These are phyloP conservation scores for Dendrolimus houi DNA, from an alignment of 2,888 invertebrate species.

Conservation along the genomic window DNA sequence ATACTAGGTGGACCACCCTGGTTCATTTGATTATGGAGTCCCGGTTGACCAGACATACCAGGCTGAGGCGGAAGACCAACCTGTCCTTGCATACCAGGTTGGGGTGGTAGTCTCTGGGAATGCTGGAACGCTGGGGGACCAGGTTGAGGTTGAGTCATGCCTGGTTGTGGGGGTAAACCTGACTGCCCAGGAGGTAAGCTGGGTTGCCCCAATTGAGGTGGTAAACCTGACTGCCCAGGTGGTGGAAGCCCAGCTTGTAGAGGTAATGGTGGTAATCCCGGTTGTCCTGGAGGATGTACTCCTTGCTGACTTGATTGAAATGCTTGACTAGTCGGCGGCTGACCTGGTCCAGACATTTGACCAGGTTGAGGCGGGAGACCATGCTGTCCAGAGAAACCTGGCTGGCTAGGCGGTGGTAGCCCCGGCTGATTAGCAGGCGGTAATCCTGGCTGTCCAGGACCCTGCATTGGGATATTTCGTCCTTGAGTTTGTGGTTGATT, in stretches of 20 bases:
- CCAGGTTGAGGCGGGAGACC: slow-evolving; percentile 3
- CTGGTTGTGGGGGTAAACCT: slow-evolving; percentile 8
- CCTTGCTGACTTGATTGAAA: slow-evolving; percentile 11
- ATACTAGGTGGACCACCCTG: background rate
- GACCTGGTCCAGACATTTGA: slow-evolving; percentile 1
- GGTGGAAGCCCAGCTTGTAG: slow-evolving; percentile 10
- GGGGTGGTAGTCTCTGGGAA: slow-evolving; percentile 17
- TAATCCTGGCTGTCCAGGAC: background rate
- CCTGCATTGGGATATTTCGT: background rate
- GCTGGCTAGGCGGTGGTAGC: slow-evolving; percentile 13
- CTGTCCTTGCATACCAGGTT: slow-evolving; percentile 18
- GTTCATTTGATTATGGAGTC: slow-evolving; percentile 9
- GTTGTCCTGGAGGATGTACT: slow-evolving; percentile 10
- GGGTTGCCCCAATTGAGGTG: slow-evolving; percentile 12
- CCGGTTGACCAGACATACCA: slow-evolving; percentile 18
- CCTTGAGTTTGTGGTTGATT: background rate
- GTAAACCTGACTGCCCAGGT: slow-evolving; percentile 13
- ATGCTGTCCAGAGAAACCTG: slow-evolving; percentile 7
- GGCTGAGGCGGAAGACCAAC: slow-evolving; percentile 18
- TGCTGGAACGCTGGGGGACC: slow-evolving; percentile 3
- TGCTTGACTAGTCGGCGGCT: background rate
- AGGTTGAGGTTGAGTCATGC: slow-evolving; percentile 20
- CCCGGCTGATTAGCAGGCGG: background rate
- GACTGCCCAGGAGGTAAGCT: slow-evolving; percentile 14
- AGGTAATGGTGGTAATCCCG: slow-evolving; percentile 16